Conservation (phyloP, 1,140 invertebrate genomes). For the Episyrphus balteatus region DNA sequence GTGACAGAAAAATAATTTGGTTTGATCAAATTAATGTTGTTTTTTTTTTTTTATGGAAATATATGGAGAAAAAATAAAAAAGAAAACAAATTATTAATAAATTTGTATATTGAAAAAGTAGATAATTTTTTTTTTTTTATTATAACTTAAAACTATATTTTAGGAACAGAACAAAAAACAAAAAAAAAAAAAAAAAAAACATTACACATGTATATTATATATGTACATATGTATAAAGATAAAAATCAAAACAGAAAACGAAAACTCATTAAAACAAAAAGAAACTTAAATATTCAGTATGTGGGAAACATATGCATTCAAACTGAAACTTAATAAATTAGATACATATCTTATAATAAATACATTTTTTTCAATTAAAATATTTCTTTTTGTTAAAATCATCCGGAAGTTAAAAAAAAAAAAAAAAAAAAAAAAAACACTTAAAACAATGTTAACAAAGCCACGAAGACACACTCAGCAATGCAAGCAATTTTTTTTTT, state of each 20-base stretch:
- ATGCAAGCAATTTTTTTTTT: background rate
- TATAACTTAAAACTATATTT: background rate
- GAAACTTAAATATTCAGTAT: no score
- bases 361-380: background rate
- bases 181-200: no score
- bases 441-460: background rate
- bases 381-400: background rate
- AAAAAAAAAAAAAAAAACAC: background rate
- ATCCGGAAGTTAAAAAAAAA: background rate
- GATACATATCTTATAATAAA: no score
- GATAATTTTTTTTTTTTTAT: background rate
- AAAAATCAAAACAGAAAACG: no score
- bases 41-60: background rate
- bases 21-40: background rate
- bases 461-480: no score
- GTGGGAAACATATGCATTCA: no score
- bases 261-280: no score
- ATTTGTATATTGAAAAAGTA: background rate
- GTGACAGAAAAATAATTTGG: background rate
- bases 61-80: background rate
- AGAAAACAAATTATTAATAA: slow-evolving; percentile 1
- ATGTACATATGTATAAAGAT: no score
- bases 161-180: no score
- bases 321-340: background rate
- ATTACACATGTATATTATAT: no score